phyloP scores from a whole-genome alignment of 2,797 vertebrate species.

The Hippoglossus hippoglossus region DNA sequence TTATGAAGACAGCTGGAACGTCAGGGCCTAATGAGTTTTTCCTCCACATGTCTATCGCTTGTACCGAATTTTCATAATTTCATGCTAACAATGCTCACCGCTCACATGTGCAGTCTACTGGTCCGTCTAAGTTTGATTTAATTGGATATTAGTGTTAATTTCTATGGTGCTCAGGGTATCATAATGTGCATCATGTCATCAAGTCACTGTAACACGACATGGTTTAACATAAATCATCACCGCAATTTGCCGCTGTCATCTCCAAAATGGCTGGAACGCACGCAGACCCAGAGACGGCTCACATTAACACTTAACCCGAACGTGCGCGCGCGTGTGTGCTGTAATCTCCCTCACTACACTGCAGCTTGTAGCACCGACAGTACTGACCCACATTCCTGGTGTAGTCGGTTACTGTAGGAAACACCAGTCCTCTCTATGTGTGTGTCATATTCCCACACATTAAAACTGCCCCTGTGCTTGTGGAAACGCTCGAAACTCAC shows the following conservation, averaged over 20 bases:
- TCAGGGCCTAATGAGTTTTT: slow-evolving; percentile 56
- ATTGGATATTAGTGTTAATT: slow-evolving; percentile 77
- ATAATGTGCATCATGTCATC: slow-evolving; percentile 69
- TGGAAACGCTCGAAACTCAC: slow-evolving; percentile 26
- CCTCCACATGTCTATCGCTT: slow-evolving; percentile 41
- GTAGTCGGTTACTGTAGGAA: slow-evolving; percentile 34
- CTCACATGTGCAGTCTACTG: slow-evolving; percentile 45
- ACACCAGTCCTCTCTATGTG: slow-evolving; percentile 17
- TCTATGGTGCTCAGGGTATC: slow-evolving; percentile 59
- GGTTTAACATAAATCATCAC: slow-evolving; percentile 73
- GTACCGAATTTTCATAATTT: slow-evolving; percentile 58
- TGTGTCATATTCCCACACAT: slow-evolving; percentile 29
- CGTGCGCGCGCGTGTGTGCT: slow-evolving; percentile 6
- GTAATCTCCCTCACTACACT: slow-evolving; percentile 36
- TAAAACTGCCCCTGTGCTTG: slow-evolving; percentile 7
- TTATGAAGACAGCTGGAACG: slow-evolving; percentile 48
- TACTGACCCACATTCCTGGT: slow-evolving; percentile 66
- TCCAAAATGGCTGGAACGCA: slow-evolving; percentile 63
- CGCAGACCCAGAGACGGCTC: slow-evolving; percentile 39
- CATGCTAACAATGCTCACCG: slow-evolving; percentile 53
- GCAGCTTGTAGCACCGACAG: slow-evolving; percentile 35
- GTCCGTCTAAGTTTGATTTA: slow-evolving; percentile 64
- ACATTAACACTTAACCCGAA: slow-evolving; percentile 52
- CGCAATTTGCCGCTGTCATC: slow-evolving; percentile 65
- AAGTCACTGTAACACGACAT: slow-evolving; percentile 70